Evolutionary conservation across 2,888 invertebrate genomes (phyloP), one percentile per base, ranked within the genome.

Genomic region (Invenusta paracnida): DNA sequence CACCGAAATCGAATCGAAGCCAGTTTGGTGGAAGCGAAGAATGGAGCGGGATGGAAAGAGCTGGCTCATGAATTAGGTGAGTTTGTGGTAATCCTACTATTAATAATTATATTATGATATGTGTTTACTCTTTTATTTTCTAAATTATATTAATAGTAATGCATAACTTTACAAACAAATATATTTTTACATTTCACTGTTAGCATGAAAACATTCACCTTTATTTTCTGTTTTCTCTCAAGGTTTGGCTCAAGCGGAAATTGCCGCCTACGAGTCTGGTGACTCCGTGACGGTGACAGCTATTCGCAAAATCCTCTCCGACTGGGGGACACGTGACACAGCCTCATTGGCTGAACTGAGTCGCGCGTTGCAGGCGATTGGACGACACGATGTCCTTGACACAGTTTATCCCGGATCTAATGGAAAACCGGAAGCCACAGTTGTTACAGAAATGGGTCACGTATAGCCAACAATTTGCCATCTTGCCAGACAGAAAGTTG

Each of bases 41-140:
- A 86, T n/a, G 84, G 83, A 0, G 85, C 86, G 1, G 88, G 88
- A 83, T 90, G 90, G 90, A 88, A 88, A 81, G 30, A 81, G 25
- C 87, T 90, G 23, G 89, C 89, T 11, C 88, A 88, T 67, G 89
- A 89, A 88, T 83, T 90, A 86, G 90, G 90, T 89, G 87, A 30
- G 86, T n/a, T n/a, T 66, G n/a, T n/a, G n/a, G n/a, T n/a, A n/a
- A n/a, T n/a, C n/a, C n/a, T n/a, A n/a, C n/a, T n/a, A n/a, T n/a
- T n/a, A n/a, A n/a, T n/a, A n/a, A n/a, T n/a, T n/a, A n/a, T n/a
- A n/a, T n/a, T n/a, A n/a, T n/a, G n/a, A n/a, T n/a, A n/a, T n/a
- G n/a, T n/a, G n/a, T n/a, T n/a, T n/a, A n/a, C n/a, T 48, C 11
- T 11, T 48, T 48, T 11, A 11, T 48, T 17, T 48, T 48, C 48